Conservation (phyloP, 2,113 vertebrate species). For the Gymnocephalus cernua region DNA sequence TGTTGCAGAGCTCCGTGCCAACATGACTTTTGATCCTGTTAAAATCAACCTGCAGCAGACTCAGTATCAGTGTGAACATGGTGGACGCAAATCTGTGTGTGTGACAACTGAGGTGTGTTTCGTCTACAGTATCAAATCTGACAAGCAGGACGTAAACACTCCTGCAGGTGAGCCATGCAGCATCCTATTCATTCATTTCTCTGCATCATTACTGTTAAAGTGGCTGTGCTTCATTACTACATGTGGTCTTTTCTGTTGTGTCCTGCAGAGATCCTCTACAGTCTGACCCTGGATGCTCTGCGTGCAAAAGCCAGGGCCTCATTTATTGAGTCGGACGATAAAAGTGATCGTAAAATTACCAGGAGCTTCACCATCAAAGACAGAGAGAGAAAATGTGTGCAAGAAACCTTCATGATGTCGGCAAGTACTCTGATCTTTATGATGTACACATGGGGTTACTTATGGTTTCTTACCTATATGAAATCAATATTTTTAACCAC, state of each 20-base stretch:
- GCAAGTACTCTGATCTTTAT: conserved; percentile 80
- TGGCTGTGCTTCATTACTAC: background rate
- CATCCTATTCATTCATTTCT: background rate
- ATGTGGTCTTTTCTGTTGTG: background rate
- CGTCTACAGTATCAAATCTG: conserved; percentile 87
- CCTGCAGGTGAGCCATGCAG: conserved; percentile 79
- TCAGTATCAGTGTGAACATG: conserved; percentile 87
- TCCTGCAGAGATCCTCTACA: conserved; percentile 78
- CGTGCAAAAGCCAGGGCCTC: conserved; percentile 79
- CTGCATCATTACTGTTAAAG: background rate
- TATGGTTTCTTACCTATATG: background rate
- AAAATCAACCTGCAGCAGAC: conserved; percentile 94
- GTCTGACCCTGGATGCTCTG: conserved; percentile 78
- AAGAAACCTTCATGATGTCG: conserved; percentile 82
- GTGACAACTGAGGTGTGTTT: conserved; percentile 90
- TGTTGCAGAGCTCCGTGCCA: conserved; percentile 91
- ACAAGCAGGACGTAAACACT: conserved; percentile 53
- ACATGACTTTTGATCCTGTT: conserved; percentile 89
- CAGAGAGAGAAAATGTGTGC: conserved; percentile 49
- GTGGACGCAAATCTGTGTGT: conserved; percentile 86
- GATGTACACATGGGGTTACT: background rate
- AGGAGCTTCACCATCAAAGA: conserved; percentile 51
- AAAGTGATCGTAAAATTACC: conserved; percentile 70
- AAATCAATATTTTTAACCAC: background rate
- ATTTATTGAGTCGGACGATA: conserved; percentile 69